Percentiles rank a stretch among this genome's conserved stretches.
Evolutionary conservation across 1,140 invertebrate species (phyloP).

Genomic region (Scaptomyza montana): DNA sequence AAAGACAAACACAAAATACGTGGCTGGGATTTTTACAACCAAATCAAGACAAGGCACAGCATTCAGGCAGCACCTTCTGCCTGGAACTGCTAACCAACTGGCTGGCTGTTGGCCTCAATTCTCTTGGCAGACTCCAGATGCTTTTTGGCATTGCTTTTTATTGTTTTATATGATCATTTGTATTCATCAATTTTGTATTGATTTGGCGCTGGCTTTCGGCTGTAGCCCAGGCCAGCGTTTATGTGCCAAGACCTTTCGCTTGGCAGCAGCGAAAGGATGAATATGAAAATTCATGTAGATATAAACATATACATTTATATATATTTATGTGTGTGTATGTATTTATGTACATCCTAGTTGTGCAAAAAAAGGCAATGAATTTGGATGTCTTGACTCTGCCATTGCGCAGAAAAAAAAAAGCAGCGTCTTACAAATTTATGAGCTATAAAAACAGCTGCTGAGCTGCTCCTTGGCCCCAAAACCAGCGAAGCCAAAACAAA

Average conservation of each 20-base stretch:
- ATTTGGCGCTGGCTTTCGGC: conserved; percentile 42
- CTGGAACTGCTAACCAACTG: conserved; percentile 1
- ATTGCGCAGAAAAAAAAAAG: conserved; percentile 53
- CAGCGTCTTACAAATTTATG: conserved; percentile 81
- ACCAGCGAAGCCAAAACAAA: conserved; percentile 7
- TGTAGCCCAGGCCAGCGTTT: conserved; percentile 27
- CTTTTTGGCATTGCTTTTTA: conserved; percentile 79
- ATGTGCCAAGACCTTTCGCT: conserved; percentile 44
- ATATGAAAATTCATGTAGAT: conserved; percentile 20
- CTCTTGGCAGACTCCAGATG: conserved; percentile 44
- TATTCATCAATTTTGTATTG: conserved; percentile 83
- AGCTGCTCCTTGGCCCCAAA: conserved; percentile 6
- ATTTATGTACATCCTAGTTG: conserved; percentile 37
- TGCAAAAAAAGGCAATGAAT: conserved; percentile 73
- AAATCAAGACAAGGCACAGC: conserved; percentile 70
- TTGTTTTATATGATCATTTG: conserved; percentile 83
- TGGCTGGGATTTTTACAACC: conserved; percentile 79
- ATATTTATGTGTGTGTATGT: background rate
- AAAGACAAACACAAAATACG: conserved; percentile 45
- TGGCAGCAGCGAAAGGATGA: conserved; percentile 68
- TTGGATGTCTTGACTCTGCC: conserved; percentile 63
- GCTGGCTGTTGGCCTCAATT: conserved; percentile 48
- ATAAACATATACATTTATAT: conserved; percentile 10
- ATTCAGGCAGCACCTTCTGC: background rate
- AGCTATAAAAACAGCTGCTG: conserved; percentile 82